Conservation (phyloP, 2,797 vertebrate genomes). For the Sebastiscus tertius region DNA sequence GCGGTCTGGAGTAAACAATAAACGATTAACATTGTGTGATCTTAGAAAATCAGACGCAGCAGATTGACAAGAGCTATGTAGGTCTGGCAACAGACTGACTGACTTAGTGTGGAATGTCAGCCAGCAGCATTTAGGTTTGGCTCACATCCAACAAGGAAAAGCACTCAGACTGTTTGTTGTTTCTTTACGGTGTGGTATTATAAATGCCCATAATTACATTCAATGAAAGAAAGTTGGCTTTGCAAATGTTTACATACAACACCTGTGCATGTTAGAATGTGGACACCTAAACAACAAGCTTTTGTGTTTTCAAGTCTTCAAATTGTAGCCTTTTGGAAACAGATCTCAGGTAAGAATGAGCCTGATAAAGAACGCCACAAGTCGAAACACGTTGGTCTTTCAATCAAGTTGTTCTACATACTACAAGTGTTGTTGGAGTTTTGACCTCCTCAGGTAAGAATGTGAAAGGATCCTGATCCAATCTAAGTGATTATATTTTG, state of each 20-base stretch:
- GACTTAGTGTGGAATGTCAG: background rate
- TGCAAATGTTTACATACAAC: background rate
- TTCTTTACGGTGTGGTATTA: rapidly evolving
- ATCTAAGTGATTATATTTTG: background rate
- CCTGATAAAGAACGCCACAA: background rate
- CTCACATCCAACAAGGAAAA: background rate
- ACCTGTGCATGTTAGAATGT: background rate
- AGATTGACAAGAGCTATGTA: background rate
- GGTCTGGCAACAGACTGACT: background rate
- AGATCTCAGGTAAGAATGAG: background rate
- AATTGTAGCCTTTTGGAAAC: background rate
- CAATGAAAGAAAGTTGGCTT: background rate
- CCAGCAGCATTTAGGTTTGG: background rate
- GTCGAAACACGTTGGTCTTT: background rate
- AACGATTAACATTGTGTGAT: background rate
- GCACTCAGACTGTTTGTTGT: background rate
- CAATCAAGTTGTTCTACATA: background rate
- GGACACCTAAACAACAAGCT: background rate
- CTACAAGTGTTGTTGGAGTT: background rate
- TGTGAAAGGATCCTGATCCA: background rate
- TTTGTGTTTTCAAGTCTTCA: background rate
- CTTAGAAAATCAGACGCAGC: background rate
- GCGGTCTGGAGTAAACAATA: background rate
- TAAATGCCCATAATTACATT: background rate
- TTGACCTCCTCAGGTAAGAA: background rate